Evolutionary conservation across 2,797 vertebrate genomes (phyloP), one percentile per base, ranked within the genome.

Genomic region (Tympanoctomys barrerae): DNA sequence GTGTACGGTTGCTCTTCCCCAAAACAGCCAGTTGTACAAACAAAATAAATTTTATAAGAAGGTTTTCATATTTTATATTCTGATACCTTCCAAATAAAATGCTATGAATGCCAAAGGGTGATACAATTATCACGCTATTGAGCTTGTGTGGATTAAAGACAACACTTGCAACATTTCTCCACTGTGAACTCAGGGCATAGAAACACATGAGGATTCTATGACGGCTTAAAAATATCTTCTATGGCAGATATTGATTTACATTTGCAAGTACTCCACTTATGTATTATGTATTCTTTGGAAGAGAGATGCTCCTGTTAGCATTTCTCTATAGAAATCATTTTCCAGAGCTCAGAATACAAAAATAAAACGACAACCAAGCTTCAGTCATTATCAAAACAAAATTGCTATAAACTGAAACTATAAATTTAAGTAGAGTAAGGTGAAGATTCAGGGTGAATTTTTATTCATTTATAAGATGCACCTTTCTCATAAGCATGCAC

Each of bases 81-180:
- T 77, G 61, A 84, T 36, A 79, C 79, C 66, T 84, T 91, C 80
- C 75, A 96, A 93, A 28, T 28, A 46, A 96, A 93, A 84, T 66
- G 68, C 68, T 75, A 79, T 42, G 64, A 77, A 80, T 54, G 24
- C 49, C 83, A 92, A 96, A 89, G 11, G n/a, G 61, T 75, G n/a
- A 95, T 59, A 42, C 73, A 77, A 91, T 94, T 95, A 71, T 82
- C 75, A 62, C 21, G 42, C 21, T 87, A 22, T 62, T 89, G 80
- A 87, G 10, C 52, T 83, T 89, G 31, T 22, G 84, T 80, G 59
- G 52, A 36, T 61, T n/a, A 77, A 97, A 71, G 80, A 68, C 49
- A 89, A 88, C 24, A 14, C 10, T 88, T 19, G 61, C 57, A 75
- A 42, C 7, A 26, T n/a, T 92, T 95, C 39, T 52, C 77, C 31